These are phyloP conservation scores for Lobophora halterata DNA, from an alignment of 2,888 invertebrate species.

Conservation along the genomic window DNA sequence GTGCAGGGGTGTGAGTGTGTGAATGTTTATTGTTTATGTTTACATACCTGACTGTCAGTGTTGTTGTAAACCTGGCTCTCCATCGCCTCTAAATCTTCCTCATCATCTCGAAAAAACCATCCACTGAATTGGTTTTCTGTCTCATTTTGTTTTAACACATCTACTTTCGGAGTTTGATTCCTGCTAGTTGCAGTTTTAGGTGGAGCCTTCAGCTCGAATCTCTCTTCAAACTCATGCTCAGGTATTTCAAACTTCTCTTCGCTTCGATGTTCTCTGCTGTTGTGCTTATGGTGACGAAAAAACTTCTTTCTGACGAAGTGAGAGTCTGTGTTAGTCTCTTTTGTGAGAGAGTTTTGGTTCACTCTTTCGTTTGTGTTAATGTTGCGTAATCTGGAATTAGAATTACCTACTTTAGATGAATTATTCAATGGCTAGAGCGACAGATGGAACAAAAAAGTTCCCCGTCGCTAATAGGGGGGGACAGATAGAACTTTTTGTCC, in stretches of 20 bases:
- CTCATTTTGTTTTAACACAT: constrained; percentile 31
- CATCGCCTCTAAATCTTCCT: constrained; percentile 64
- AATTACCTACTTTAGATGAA: background rate
- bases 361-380: constrained; percentile 58
- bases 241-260: constrained; percentile 67
- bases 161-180: constrained; percentile 39
- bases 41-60: constrained; percentile 46
- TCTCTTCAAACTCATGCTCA: constrained; percentile 82
- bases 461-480: too few relatives aligned
- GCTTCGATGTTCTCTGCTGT: constrained; percentile 42
- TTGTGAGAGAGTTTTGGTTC: constrained; percentile 46
- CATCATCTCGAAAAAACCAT: constrained; percentile 70
- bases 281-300: constrained; percentile 68
- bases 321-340: constrained; percentile 41
- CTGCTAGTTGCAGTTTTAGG: constrained; percentile 40
- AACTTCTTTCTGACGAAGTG: constrained; percentile 55
- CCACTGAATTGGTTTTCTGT: constrained; percentile 51
- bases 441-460: too few relatives aligned
- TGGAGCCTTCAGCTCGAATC: constrained; percentile 78
- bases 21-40: too few relatives aligned
- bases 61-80: constrained; percentile 54
- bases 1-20: too few relatives aligned
- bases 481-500: too few relatives aligned
- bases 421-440: too few relatives aligned
- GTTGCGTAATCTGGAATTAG: constrained; percentile 58